Conservation (phyloP, 2,888 invertebrate genomes). For the Rhimphoctona megacephalus region DNA sequence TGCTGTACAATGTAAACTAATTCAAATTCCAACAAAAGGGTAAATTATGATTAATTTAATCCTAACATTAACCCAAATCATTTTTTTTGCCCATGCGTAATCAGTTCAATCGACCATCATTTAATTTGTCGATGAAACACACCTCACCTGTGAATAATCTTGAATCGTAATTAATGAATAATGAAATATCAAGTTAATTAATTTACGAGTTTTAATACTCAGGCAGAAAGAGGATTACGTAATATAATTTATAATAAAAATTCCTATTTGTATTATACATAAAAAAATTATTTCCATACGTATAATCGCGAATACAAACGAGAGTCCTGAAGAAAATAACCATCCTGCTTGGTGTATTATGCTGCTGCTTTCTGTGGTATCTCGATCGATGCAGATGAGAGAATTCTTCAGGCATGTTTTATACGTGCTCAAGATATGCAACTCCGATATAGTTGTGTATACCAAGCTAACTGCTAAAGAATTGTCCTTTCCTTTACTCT, state of each 20-base stretch:
- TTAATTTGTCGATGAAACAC: background rate
- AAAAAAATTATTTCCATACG: slow-evolving; percentile 3
- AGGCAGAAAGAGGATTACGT: background rate
- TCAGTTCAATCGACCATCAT: background rate
- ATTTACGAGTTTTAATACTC: background rate
- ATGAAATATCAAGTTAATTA: background rate
- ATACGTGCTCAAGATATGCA: slow-evolving; percentile 66
- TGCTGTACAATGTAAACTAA: no score
- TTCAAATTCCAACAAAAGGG: no score
- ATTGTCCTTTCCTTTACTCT: slow-evolving; percentile 48
- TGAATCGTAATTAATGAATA: background rate
- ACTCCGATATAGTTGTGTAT: slow-evolving; percentile 48
- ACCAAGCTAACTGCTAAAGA: slow-evolving; percentile 24
- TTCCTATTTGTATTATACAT: background rate
- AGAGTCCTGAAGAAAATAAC: slow-evolving; percentile 49
- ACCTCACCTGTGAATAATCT: background rate
- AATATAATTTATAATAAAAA: background rate
- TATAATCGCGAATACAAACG: slow-evolving; percentile 16
- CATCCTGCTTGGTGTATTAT: slow-evolving; percentile 57
- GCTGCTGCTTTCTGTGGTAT: slow-evolving; percentile 45
- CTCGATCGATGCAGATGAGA: slow-evolving; percentile 65
- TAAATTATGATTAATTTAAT: no score
- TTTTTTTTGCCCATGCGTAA: background rate
- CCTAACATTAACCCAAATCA: background rate
- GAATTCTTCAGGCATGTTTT: slow-evolving; percentile 65